Conservation (phyloP, 1,140 invertebrate genomes). For the Protaetia brevitarsis region DNA sequence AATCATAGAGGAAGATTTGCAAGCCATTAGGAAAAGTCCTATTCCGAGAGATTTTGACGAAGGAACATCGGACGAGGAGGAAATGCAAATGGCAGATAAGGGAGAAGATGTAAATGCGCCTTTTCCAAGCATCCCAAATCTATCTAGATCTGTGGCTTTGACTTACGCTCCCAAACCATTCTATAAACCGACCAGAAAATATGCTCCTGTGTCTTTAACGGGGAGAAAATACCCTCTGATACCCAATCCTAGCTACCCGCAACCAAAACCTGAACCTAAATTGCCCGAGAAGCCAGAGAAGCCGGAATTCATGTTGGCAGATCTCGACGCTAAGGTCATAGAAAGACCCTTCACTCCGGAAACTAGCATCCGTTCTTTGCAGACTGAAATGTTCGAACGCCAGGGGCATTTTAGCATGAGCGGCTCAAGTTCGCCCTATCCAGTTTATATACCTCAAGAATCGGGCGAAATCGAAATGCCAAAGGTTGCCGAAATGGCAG, state of each 20-base stretch:
- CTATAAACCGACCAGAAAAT: constrained; percentile 28
- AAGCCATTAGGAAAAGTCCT: constrained; percentile 37
- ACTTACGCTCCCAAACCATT: constrained; percentile 32
- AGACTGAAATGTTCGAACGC: constrained; percentile 46
- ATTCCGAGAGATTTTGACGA: constrained; percentile 30
- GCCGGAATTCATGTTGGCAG: constrained; percentile 41
- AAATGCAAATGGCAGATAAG: background rate
- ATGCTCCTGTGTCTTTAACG: constrained; percentile 29
- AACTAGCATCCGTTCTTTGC: constrained; percentile 34
- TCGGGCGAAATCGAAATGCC: background rate
- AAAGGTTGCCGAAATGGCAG: too few relatives aligned
- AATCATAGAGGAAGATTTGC: constrained; percentile 40
- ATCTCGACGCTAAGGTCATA: constrained; percentile 31
- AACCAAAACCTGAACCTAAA: background rate
- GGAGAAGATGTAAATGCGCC: background rate
- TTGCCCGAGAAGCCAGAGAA: constrained; percentile 18
- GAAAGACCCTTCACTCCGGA: constrained; percentile 32
- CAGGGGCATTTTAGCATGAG: constrained; percentile 45
- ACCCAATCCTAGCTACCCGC: constrained; percentile 23
- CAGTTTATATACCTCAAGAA: constrained; percentile 39
- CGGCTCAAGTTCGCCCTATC: constrained; percentile 37
- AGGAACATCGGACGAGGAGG: background rate
- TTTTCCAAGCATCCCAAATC: background rate
- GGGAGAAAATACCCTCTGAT: constrained; percentile 35
- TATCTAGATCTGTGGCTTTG: background rate